Conservation (phyloP, 2,888 invertebrate species). For the Entomobrya proxima region DNA sequence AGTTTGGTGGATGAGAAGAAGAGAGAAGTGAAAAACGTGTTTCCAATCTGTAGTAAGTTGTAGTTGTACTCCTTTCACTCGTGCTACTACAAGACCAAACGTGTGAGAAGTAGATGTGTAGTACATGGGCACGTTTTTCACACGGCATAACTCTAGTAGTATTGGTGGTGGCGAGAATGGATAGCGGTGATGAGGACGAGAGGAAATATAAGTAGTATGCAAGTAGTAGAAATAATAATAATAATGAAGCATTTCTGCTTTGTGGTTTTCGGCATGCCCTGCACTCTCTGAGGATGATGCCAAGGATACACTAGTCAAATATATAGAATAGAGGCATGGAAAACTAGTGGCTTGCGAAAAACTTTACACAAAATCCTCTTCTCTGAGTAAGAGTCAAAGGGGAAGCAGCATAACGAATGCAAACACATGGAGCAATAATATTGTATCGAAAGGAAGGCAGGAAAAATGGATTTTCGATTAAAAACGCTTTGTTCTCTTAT, state of each 20-base stretch:
- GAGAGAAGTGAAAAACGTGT: background rate
- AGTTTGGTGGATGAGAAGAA: background rate
- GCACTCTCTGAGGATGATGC: background rate
- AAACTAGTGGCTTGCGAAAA: background rate
- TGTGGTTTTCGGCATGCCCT: background rate
- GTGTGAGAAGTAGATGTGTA: background rate
- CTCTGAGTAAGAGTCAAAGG: background rate
- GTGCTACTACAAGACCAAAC: background rate
- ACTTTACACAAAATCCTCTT: constrained; percentile 13
- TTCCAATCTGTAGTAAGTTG: background rate
- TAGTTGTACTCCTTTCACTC: background rate
- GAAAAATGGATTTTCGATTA: constrained; percentile 22
- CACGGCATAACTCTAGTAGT: background rate
- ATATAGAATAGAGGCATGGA: background rate
- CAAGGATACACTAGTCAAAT: background rate
- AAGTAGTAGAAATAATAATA: constrained; percentile 10
- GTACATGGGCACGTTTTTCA: background rate
- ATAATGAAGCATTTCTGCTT: constrained; percentile 44
- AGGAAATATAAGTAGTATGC: constrained; percentile 4
- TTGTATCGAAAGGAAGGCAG: background rate
- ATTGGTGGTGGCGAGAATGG: background rate
- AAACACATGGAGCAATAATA: background rate
- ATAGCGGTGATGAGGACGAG: background rate
- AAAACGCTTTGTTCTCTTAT: constrained; percentile 17
- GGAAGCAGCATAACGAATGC: background rate